A percentile compares a stretch with the other conserved stretches of the same genome.
Evolutionary conservation across 1,140 invertebrate species (phyloP).

Genomic region (Trachymyrmex cornetzi): DNA sequence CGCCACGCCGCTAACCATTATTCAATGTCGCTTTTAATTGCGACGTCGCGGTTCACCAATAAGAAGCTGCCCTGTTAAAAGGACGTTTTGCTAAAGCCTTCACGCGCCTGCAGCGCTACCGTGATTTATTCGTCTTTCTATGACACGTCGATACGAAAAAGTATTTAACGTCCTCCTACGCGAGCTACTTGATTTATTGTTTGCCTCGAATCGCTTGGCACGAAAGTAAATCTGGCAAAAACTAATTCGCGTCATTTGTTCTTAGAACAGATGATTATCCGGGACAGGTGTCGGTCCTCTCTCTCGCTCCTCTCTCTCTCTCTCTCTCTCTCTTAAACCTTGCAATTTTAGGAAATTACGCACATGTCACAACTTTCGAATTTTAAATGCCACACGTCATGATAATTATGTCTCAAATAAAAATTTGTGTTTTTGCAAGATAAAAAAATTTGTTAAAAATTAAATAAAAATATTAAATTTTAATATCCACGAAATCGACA

Average conservation of each 20-base stretch:
- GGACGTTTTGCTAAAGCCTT: conserved; percentile 46
- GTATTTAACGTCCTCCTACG: conserved; percentile 5
- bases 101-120: not conserved
- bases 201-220: conserved; percentile 1
- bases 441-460: not conserved
- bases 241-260: conserved; percentile 22
- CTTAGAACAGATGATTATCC: not conserved
- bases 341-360: not conserved
- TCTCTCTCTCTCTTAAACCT: not conserved
- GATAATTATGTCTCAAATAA: not conserved
- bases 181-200: conserved; percentile 43
- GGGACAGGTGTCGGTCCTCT: not conserved
- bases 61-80: conserved; percentile 54
- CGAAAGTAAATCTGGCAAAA: conserved; percentile 14
- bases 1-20: conserved; percentile 33
- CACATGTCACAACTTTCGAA: not conserved
- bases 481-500: not conserved
- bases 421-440: not conserved
- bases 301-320: no score
- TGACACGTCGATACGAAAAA: conserved; percentile 52
- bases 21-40: conserved; percentile 63
- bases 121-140: conserved; percentile 51
- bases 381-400: not conserved
- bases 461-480: not conserved
- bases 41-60: conserved; percentile 56